Percentiles rank a stretch among this genome's conserved stretches.
These are phyloP conservation scores for Epinephelus malabaricus DNA, from an alignment of 2,797 vertebrate species.

Conservation along the genomic window DNA sequence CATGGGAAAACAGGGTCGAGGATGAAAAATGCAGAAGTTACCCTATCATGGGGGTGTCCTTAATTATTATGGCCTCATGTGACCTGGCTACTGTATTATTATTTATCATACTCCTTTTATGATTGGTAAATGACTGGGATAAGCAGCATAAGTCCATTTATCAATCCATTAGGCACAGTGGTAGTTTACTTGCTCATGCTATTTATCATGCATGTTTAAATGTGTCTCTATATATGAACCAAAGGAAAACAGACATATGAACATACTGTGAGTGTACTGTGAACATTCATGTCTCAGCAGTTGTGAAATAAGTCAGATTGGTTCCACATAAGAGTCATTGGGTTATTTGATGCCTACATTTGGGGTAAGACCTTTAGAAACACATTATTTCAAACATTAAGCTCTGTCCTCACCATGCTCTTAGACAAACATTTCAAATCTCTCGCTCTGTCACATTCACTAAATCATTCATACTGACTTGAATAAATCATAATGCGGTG, in stretches of 20 bases:
- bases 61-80: not conserved
- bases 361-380: slow-evolving; percentile 24
- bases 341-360: slow-evolving; percentile 24
- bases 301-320: slow-evolving; percentile 4
- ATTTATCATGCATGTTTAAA: not conserved
- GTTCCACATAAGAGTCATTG: slow-evolving; percentile 22
- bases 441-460: slow-evolving; percentile 56
- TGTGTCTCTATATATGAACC: not conserved
- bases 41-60: not conserved
- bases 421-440: slow-evolving; percentile 63
- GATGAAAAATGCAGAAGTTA: too few relatives aligned
- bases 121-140: not conserved
- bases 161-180: not conserved
- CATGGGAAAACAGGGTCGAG: too few relatives aligned
- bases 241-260: not conserved
- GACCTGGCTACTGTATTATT: not conserved
- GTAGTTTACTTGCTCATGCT: too few relatives aligned
- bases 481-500: slow-evolving; percentile 77
- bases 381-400: slow-evolving; percentile 47
- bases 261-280: not conserved
- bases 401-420: slow-evolving; percentile 21
- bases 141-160: not conserved
- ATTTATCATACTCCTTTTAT: not conserved
- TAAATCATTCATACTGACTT: slow-evolving; percentile 79
- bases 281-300: not conserved